Conservation (phyloP, 2,888 invertebrate species). For the Metacarcinus magister region DNA sequence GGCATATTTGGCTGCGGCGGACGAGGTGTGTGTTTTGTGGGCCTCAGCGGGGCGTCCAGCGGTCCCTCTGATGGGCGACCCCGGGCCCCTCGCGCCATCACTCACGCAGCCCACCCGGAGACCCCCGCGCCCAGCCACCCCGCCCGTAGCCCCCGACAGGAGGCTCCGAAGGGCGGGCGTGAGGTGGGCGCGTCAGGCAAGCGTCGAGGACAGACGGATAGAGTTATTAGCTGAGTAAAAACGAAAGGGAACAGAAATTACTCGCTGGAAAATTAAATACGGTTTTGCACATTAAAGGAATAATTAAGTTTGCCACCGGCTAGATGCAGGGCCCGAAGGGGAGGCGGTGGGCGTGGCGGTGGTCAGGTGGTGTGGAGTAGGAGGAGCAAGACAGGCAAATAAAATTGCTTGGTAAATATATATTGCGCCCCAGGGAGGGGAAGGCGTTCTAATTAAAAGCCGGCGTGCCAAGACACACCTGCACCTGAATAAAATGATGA, state of each 20-base stretch:
- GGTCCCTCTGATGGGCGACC: constrained; percentile 68
- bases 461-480: background rate
- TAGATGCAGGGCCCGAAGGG: background rate
- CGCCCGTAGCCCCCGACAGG: background rate
- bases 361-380: background rate
- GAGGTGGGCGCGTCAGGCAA: background rate
- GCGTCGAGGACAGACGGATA: constrained; percentile 16
- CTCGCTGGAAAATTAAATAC: constrained; percentile 21
- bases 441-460: background rate
- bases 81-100: constrained; percentile 47
- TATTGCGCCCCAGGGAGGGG: background rate
- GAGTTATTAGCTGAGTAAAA: constrained; percentile 46
- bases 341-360: background rate
- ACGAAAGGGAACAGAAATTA: constrained; percentile 28
- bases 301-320: constrained; percentile 21
- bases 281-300: constrained; percentile 27
- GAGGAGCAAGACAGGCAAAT: background rate
- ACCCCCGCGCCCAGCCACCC: constrained; percentile 32
- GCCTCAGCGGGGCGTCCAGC: constrained; percentile 69
- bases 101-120: constrained; percentile 44
- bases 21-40: constrained; percentile 77
- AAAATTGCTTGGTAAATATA: constrained; percentile 30
- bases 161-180: background rate
- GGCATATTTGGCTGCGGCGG: constrained; percentile 72
- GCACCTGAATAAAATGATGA: background rate